A percentile compares a stretch with the other conserved stretches of the same genome.
Evolutionary conservation across 2,113 vertebrate genomes (phyloP).

Genomic region (Notiomystis cincta): DNA sequence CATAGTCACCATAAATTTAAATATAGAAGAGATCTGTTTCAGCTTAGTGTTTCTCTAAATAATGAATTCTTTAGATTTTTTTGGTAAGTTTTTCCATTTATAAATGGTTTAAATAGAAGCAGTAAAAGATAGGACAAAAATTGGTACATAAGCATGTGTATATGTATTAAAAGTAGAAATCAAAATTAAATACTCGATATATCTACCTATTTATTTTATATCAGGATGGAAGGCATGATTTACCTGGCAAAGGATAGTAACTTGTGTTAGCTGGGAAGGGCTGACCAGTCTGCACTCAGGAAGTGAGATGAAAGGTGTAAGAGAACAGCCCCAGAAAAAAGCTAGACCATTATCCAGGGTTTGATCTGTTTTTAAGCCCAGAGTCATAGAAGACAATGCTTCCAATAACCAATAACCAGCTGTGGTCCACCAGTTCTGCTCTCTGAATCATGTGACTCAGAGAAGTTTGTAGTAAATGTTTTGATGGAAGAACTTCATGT

Average conservation of each 20-base stretch:
- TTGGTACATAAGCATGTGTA: not conserved
- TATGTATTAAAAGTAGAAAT: not conserved
- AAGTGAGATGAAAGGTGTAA: not conserved
- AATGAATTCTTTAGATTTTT: not conserved
- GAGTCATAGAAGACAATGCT: not conserved
- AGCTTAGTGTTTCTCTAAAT: not conserved
- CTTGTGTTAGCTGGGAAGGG: not conserved
- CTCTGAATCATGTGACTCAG: not conserved
- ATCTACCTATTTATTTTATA: not conserved
- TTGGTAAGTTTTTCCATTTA: not conserved
- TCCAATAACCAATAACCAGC: not conserved
- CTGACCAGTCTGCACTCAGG: not conserved
- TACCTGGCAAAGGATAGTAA: not conserved
- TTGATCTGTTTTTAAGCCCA: not conserved
- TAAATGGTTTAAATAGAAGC: not conserved
- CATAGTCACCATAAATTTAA: not conserved
- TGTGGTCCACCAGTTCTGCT: not conserved
- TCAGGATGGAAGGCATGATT: not conserved
- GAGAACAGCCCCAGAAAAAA: not conserved
- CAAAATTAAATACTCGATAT: not conserved
- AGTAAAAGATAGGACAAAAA: not conserved
- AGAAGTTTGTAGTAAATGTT: not conserved
- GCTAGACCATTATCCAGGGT: not conserved
- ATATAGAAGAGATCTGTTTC: not conserved
- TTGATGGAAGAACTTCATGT: not conserved